phyloP scores from a whole-genome alignment of 2,888 invertebrate species.

The Tromatobia lineatoria region DNA sequence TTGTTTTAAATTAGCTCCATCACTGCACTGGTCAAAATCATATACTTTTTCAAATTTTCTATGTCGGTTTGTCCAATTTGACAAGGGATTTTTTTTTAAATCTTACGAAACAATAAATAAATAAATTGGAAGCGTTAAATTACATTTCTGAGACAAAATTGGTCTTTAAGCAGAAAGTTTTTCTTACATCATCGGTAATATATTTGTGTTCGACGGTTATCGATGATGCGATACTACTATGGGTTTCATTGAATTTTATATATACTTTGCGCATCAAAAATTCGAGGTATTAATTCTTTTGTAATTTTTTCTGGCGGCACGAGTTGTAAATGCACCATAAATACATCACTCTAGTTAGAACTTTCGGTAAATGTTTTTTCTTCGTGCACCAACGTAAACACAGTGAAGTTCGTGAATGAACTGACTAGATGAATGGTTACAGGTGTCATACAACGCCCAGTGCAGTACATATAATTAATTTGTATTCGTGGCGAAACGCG shows the following conservation, averaged over 20 bases:
- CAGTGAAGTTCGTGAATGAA: constrained; percentile 57
- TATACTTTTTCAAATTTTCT: neutral
- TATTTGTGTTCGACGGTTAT: neutral
- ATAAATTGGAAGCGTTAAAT: neutral
- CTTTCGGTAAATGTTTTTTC: constrained; percentile 28
- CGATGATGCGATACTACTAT: neutral
- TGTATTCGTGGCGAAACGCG: constrained; percentile 41
- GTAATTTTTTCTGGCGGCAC: neutral
- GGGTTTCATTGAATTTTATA: neutral
- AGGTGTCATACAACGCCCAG: constrained; percentile 7
- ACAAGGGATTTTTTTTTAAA: neutral
- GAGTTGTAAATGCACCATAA: neutral
- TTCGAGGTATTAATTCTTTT: neutral
- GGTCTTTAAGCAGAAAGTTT: neutral
- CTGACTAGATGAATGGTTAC: constrained; percentile 52
- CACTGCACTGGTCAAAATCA: constrained; percentile 12
- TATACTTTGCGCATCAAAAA: neutral
- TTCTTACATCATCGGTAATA: neutral
- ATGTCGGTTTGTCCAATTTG: neutral
- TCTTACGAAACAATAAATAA: neutral
- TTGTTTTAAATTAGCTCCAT: constrained; percentile 1
- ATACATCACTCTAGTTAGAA: neutral
- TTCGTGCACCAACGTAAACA: constrained; percentile 19
- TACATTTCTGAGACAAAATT: neutral
- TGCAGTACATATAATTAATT: constrained; percentile 11